Base-by-base conservation (phyloP, 2,797 vertebrate species). In the Acanthiza pusilla region DNA sequence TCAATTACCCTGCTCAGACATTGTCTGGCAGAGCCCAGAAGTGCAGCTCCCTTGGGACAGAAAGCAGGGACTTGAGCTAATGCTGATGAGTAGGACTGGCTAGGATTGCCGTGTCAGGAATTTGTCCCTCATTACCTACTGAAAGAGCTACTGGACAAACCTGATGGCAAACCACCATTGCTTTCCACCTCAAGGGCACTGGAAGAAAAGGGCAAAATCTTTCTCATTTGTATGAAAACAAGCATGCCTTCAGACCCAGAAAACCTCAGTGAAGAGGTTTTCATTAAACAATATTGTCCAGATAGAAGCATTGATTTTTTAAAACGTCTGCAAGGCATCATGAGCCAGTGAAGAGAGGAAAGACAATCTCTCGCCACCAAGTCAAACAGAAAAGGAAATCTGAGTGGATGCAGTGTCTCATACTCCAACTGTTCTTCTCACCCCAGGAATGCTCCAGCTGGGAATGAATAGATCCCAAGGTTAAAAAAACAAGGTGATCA, bases 391-490 rank as follows among this genome's bases (percentile, higher is more conserved):
- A 88, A 66, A 66, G 6, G 2, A 2, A 54, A 22, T 50, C 51
- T 58, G 2, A 2, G 9, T 13, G 5, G 47, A 38, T 7, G 11
- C 17, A 25, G 42, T 30, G n/a, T 29, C 25, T 5, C 0, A 29
- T 30, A 47, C 29, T 80, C 48, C 16, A 18, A 27, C 23, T 79
- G 38, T 13, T 78, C n/a, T 54, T 83, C 38, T 58, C 19, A 48
- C 13, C 30, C 29, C 12, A 2, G 27, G 45, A 85, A 77, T 15
- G 12, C 45, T 76, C 43, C 40, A 5, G 18, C 42, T 58, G 26
- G 20, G n/a, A 77, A 34, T n/a, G 13, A 68, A 81, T 32, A 8
- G 7, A 55, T 51, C 2, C 0, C 21, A 5, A 5, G 5, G 2
- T 17, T 62, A 15, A 48, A 76, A 76, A 70, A 36, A 1, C 38